Evolutionary conservation across 2,888 invertebrate genomes (phyloP).

Genomic region (Sialis lutaria): DNA sequence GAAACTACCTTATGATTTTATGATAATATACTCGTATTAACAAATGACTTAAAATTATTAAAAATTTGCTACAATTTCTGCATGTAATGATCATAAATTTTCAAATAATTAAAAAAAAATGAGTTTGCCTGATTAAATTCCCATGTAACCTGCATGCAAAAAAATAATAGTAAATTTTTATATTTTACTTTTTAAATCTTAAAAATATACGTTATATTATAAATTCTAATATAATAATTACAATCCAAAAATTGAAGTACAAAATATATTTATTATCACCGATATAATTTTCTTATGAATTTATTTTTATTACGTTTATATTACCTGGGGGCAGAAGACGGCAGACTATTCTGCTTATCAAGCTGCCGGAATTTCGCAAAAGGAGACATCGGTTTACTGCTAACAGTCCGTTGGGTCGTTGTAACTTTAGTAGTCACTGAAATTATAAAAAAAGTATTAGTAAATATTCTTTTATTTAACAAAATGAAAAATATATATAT

Average conservation of each 20-base stretch:
- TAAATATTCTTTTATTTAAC: too few species aligned
- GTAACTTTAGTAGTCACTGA: constrained; percentile 42
- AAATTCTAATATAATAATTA: neutral
- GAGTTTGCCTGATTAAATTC: neutral
- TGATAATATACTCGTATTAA: too few species aligned
- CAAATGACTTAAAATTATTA: too few species aligned
- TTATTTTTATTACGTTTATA: constrained; percentile 14
- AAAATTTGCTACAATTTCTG: too few species aligned
- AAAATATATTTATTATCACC: neutral
- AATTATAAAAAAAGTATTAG: constrained; percentile 9
- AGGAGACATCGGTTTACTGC: constrained; percentile 59
- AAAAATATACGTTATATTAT: too few species aligned
- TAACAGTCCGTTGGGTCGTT: constrained; percentile 32
- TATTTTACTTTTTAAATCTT: too few species aligned
- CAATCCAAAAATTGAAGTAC: neutral
- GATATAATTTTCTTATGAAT: neutral
- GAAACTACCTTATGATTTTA: too few species aligned
- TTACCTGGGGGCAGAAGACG: constrained; percentile 63
- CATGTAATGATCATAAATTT: neutral
- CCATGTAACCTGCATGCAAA: neutral
- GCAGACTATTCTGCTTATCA: constrained; percentile 65
- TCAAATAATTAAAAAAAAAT: neutral
- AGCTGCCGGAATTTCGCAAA: constrained; percentile 85
- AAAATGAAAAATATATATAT: too few species aligned
- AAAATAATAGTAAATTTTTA: neutral